Evolutionary conservation across 2,113 vertebrate species (phyloP), one percentile per base, ranked within the genome.

Genomic region (Neofelis nebulosa): DNA sequence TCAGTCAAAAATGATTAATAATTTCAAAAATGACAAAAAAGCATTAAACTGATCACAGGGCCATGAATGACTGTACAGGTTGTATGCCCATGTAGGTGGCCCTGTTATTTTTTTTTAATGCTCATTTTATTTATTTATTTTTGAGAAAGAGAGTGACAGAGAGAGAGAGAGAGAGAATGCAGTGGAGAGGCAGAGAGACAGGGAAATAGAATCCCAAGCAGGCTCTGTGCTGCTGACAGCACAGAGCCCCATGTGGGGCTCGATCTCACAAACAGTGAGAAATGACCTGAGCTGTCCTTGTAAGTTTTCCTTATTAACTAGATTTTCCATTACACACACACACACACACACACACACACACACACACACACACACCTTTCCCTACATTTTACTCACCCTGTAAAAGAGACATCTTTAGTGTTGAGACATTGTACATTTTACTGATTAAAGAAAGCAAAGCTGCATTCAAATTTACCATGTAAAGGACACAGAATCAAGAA

Each of bases 41-140:
- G 14, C 48, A 61, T 45, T 61, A 84, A 63, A 78, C 21, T 27
- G 48, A 45, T 69, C 74, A 33, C 6, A 5, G 27, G 4, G 6
- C 4, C 12, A 14, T 80, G 29, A 73, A 45, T 52, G 23, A 87
- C 31, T 86, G 2, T 7, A 38, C 48, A 86, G 31, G 4, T 23
- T 65, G 0, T 13, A 38, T 50, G 21, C 0, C 12, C 52, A 33
- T 0, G 1, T 4, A 91, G 38, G 16, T 31, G 50, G 8, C 8
- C 31, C 21, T 95, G 12, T 8, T 86, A 10, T 52, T 95, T 57
- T 61, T 57, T 61, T 23, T 61, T 61, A 61, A 23, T 57, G 55
- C 19, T 21, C 7, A 21, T 57, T 57, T 57, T 57, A 21, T 57
- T 57, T 57, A 21, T 57, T 57, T 57, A 57, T 21, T 57, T 57